Percentiles rank a stretch among this genome's conserved stretches.
phyloP scores from a whole-genome alignment of 2,888 invertebrate species.

The Dorcus parallelipipedus region DNA sequence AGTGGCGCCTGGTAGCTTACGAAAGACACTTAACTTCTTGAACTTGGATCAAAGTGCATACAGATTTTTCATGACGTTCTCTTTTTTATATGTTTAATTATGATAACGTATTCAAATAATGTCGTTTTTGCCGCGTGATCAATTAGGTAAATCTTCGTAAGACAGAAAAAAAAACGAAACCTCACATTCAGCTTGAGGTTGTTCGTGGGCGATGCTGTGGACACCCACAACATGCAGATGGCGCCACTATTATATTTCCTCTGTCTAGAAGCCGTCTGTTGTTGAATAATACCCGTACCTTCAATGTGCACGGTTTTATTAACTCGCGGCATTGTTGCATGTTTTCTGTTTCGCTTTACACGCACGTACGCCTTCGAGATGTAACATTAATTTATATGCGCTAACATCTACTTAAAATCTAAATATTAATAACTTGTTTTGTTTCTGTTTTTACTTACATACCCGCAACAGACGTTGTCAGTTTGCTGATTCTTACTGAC shows the following conservation, averaged over 20 bases:
- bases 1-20: conserved; percentile 25
- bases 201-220: conserved; percentile 28
- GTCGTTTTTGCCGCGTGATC: conserved; percentile 2
- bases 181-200: conserved; percentile 1
- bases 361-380: too few species aligned
- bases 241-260: conserved; percentile 31
- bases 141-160: conserved; percentile 1
- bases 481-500: too few species aligned
- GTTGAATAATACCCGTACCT: conserved; percentile 26
- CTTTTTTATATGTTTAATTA: conserved; percentile 4
- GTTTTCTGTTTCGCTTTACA: too few species aligned
- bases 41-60: conserved; percentile 25
- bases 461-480: too few species aligned
- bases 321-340: too few species aligned
- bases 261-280: conserved; percentile 29
- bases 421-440: too few species aligned
- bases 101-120: conserved; percentile 1
- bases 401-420: too few species aligned
- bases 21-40: conserved; percentile 28
- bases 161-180: neutral
- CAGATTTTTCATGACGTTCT: conserved; percentile 8
- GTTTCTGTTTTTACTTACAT: too few species aligned
- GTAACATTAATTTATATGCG: too few species aligned
- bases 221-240: conserved; percentile 28
- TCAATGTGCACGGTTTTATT: too few species aligned